phyloP scores from a whole-genome alignment of 2,888 invertebrate species.

The Cotesia congregata region DNA sequence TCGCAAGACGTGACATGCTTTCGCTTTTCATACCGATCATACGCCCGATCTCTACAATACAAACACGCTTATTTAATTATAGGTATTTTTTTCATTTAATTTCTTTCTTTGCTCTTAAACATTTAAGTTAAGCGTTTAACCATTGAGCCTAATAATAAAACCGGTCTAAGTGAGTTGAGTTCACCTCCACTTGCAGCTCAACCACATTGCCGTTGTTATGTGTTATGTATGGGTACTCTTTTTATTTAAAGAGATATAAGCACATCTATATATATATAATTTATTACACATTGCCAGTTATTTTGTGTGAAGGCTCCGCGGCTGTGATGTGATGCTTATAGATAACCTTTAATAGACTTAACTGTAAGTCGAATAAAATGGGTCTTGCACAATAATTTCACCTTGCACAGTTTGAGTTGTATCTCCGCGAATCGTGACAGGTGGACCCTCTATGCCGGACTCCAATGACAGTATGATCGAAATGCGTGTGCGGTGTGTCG shows the following conservation, averaged over 20 bases:
- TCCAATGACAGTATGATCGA: constrained; percentile 3
- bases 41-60: constrained; percentile 13
- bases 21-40: constrained; percentile 27
- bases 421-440: background rate
- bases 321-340: background rate
- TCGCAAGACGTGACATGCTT: constrained; percentile 25
- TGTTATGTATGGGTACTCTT: background rate
- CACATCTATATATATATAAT: background rate
- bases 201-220: too few relatives aligned
- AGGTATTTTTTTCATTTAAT: constrained; percentile 14
- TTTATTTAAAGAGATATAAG: background rate
- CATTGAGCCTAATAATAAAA: constrained; percentile 22
- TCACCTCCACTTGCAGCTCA: background rate
- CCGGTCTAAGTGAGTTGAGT: constrained; percentile 22
- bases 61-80: constrained; percentile 15
- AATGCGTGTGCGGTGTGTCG: background rate
- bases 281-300: constrained; percentile 20
- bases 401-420: constrained; percentile 15
- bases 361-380: constrained; percentile 19
- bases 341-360: constrained; percentile 20
- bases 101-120: constrained; percentile 5
- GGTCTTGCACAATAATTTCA: constrained; percentile 27
- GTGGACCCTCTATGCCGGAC: constrained; percentile 9
- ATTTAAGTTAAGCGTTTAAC: constrained; percentile 1
- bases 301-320: constrained; percentile 8